A percentile compares a stretch with the other conserved stretches of the same genome.
Evolutionary conservation across 2,888 invertebrate species (phyloP).

Genomic region (Lepidocyrtinus sp.): DNA sequence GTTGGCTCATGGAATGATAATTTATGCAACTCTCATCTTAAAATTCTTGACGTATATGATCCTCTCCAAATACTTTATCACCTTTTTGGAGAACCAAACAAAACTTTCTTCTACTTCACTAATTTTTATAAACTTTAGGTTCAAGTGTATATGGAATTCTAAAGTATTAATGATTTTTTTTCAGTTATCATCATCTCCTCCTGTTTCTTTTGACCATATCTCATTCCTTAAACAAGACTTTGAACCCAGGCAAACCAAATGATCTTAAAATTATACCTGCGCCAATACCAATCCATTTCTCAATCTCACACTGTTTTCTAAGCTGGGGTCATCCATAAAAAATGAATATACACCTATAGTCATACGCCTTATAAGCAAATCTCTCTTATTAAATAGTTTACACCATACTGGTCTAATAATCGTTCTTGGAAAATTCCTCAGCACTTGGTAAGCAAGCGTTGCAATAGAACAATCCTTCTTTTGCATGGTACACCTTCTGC

Average conservation of each 20-base stretch:
- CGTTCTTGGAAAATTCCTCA: slow-evolving; percentile 18
- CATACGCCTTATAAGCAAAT: background rate
- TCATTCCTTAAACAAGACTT: slow-evolving; percentile 43
- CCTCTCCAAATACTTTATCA: slow-evolving; percentile 69
- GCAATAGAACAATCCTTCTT: background rate
- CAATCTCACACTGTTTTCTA: slow-evolving; percentile 27
- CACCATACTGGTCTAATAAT: slow-evolving; percentile 57
- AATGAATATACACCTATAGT: background rate
- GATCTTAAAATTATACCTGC: background rate
- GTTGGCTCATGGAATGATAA: slow-evolving; percentile 65
- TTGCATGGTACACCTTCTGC: too few relatives aligned
- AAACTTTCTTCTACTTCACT: slow-evolving; percentile 53
- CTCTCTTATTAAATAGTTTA: slow-evolving; percentile 46
- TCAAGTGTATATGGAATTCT: background rate
- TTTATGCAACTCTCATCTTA: slow-evolving; percentile 69
- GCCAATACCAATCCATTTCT: background rate
- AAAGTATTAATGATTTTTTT: slow-evolving; percentile 20
- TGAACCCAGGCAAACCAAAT: background rate
- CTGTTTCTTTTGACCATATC: slow-evolving; percentile 32
- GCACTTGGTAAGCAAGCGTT: too few relatives aligned
- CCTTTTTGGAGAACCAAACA: slow-evolving; percentile 40
- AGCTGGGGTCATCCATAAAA: slow-evolving; percentile 36
- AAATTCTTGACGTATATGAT: slow-evolving; percentile 68
- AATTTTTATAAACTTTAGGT: slow-evolving; percentile 42
- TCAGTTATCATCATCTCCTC: background rate